Evolutionary conservation across 1,140 invertebrate species (phyloP), one percentile per base, ranked within the genome.

Genomic region (Temnothorax longispinosus): DNA sequence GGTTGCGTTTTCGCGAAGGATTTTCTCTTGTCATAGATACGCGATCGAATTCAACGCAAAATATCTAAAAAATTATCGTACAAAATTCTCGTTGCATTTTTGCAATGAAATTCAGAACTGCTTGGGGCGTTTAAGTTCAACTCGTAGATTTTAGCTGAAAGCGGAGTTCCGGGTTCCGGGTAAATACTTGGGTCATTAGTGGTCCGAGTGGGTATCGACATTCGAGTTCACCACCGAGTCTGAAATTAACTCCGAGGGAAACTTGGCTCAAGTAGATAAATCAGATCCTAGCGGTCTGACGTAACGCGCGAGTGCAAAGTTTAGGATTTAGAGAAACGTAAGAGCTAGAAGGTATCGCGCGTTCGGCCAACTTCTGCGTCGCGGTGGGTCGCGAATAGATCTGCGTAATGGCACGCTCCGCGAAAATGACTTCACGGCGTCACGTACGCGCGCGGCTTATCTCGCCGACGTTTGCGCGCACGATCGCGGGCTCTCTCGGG

Each of bases 401-500:
- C 18, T 10, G 38, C 18, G 52, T 13, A 47, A 41, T 35, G 35
- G 67, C 67, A 58, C 41, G 50, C 41, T 44, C 5, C 47, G 35
- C n/a, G 67, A 60, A 72, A 82, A 82, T 47, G 52, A 72, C 67
- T 72, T 47, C 6, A 10, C 27, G 6, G 8, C 18, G 50, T 82
- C 78, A 71, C 78, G 65, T 71, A 32, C 38, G 1, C 27, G 27
- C 27, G 54, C 27, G 27, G 41, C n/a, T 84, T 50, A 84, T 84
- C 62, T 80, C 62, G 47, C 15, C n/a, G n/a, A 58, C 64, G 10
- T 41, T 78, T 76, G 13, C 21, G 54, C 52, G 56, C 50, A 82
- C 18, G 52, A 47, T 60, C 52, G 38, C 32, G 32, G 35, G 18
- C 1, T 27, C 11, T 38, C 32, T 54, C 32, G n/a, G 27, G 38